Base-by-base conservation (phyloP, 1,140 invertebrate species). In the Aleiodes sp. region DNA sequence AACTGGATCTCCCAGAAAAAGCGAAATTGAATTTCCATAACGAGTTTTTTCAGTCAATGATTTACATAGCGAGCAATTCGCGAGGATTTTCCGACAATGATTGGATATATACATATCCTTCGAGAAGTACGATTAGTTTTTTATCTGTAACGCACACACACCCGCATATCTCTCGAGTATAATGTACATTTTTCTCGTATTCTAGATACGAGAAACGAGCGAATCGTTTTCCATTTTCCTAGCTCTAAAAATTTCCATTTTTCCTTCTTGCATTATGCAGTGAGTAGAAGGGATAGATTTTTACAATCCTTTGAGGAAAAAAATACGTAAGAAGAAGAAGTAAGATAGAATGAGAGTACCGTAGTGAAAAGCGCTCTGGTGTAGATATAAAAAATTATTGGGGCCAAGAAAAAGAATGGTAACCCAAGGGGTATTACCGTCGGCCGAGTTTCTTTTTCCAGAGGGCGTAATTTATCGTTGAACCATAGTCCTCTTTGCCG, bases 161-260 rank as follows among this genome's bases (percentile, higher is more conserved):
- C 1, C 7, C 24, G 12, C 31, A 33, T 33, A 33, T 8, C 12
- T 8, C 12, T 33, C 12, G 0, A 33, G 31, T 4, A 33, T 33
- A 21, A 28, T 63, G 19, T 64, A 64, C 12, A 64, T 24, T 6
- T n/a, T 8, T 14, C 12, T 2, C 12, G 46, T 64, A 43, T 64
- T 1, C 7, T 9, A 19, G 46, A 64, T 43, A n/a, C n/a, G 12
- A 12, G 46, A 26, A 21, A 24, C n/a, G 24, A 39, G 9, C 12
- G 37, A 64, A 46, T 64, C 62, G 62, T 24, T 46, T 43, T 43
- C 62, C 41, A 64, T 64, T 64, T 43, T 56, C 19, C 46, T 56
- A 24, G 12, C 37, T 39, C 39, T 26, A 24, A 12, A 59, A 66
- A 57, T 46, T 59, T 29, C 39, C 46, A 59, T 66, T 39, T 59